These are phyloP conservation scores for Cheumatopsyche charites DNA, from an alignment of 1,140 invertebrate species.

Conservation along the genomic window DNA sequence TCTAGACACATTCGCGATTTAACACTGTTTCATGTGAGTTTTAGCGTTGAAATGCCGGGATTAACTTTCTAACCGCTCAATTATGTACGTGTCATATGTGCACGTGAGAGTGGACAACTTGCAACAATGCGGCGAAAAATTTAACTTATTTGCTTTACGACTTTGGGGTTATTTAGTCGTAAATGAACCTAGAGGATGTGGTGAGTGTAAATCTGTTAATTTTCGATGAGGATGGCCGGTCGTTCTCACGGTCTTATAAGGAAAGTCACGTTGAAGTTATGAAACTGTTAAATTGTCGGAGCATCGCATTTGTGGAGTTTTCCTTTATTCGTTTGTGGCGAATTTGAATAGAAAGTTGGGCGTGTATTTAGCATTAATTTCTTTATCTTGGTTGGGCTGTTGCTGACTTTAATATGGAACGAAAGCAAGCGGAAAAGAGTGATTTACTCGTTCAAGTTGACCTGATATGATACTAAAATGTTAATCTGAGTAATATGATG, in stretches of 20 bases:
- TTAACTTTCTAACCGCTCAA: conserved; percentile 19
- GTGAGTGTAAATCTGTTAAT: not conserved
- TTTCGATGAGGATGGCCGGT: too few relatives aligned
- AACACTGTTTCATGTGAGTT: not conserved
- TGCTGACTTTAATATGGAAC: not conserved
- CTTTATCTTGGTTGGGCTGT: not conserved
- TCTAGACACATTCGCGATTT: too few relatives aligned
- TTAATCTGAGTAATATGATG: too few relatives aligned
- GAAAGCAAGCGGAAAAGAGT: not conserved
- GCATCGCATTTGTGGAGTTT: too few relatives aligned
- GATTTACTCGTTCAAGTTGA: not conserved
- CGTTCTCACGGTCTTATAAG: too few relatives aligned
- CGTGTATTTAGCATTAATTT: not conserved
- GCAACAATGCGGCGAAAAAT: not conserved
- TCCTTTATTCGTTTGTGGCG: too few relatives aligned
- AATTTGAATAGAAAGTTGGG: too few relatives aligned
- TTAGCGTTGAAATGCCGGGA: not conserved
- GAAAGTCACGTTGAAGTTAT: too few relatives aligned
- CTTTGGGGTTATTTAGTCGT: not conserved
- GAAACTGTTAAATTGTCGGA: too few relatives aligned
- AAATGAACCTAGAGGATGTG: not conserved
- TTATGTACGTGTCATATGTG: conserved; percentile 3
- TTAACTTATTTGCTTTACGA: not conserved
- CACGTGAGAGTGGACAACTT: not conserved
- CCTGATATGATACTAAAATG: not conserved